Base-by-base conservation (phyloP, 1,140 invertebrate genomes). In the Penaeus indicus region DNA sequence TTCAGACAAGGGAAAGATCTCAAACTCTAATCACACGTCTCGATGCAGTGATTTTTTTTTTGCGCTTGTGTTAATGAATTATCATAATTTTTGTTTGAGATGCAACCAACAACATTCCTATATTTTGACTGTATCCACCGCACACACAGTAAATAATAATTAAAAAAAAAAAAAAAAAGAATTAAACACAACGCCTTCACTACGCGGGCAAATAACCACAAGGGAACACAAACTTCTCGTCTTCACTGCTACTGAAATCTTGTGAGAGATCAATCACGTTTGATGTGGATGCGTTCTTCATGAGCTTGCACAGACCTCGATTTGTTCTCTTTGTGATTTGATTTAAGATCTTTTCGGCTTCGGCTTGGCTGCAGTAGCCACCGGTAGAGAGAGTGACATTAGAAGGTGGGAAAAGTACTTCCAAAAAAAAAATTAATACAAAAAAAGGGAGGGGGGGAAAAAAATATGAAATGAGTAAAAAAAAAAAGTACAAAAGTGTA, bases 261-360 rank as follows among this genome's bases (percentile, higher is more conserved):
- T 89, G 90, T 22, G 86, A 47, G 16, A 89, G 69, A 82, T 90
- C 90, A 54, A 90, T 79, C 63, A 91, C 75, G 72, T 91, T 90
- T 67, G 90, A 91, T 18, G 90, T 81, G 18, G 90, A 91, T 47
- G 90, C 81, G 85, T 91, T 91, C 86, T 85, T 89, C 75, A 86
- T 78, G 32, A 91, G 78, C 86, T 91, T 87, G 81, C 62, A 84
- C 72, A 91, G 78, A 69, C 90, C 89, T 77, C 90, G 85, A 47
- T 91, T 89, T 72, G 86, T 86, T 86, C 89, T 42, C 78, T 90
- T 89, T 77, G 89, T 91, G 75, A 91, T 90, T 87, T 91, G 90
- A 86, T 83, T 91, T 83, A 91, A 86, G 69, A 91, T 81, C 89
- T 91, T 91, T 87, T 91, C 90, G 72, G 88, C 89, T 67, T 91